Evolutionary conservation across 2,113 vertebrate species (phyloP).

Genomic region (Austrofundulus limnaeus): DNA sequence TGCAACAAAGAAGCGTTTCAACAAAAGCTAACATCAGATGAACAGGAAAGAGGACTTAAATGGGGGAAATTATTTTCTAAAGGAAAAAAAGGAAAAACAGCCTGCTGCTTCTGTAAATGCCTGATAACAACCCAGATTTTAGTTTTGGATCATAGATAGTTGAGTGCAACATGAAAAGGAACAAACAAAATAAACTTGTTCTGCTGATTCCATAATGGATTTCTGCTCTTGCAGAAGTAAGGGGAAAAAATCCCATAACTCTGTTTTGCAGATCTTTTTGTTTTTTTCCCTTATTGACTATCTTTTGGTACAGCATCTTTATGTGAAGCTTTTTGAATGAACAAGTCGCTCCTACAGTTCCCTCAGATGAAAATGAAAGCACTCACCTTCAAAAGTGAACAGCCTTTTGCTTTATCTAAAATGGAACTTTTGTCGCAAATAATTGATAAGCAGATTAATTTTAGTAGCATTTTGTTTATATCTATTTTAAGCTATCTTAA

Average conservation of each 20-base stretch:
- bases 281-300: neutral
- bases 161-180: neutral
- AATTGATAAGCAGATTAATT: neutral
- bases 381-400: neutral
- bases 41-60: constrained; percentile 8
- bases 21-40: constrained; percentile 29
- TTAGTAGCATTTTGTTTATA: neutral
- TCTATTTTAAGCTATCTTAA: neutral
- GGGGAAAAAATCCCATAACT: neutral
- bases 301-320: neutral
- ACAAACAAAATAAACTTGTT: neutral
- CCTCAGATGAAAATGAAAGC: neutral
- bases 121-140: neutral
- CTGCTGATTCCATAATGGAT: neutral
- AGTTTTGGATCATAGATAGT: neutral
- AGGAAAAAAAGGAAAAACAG: neutral
- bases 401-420: neutral
- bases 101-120: neutral
- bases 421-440: neutral
- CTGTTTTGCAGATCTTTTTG: neutral
- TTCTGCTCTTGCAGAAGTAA: neutral
- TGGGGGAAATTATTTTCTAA: neutral
- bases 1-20: constrained; percentile 14
- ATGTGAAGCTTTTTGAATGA: neutral
- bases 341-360: neutral